Evolutionary conservation across 2,797 vertebrate species (phyloP), one percentile per base, ranked within the genome.

Genomic region (Anabacerthia variegaticeps): DNA sequence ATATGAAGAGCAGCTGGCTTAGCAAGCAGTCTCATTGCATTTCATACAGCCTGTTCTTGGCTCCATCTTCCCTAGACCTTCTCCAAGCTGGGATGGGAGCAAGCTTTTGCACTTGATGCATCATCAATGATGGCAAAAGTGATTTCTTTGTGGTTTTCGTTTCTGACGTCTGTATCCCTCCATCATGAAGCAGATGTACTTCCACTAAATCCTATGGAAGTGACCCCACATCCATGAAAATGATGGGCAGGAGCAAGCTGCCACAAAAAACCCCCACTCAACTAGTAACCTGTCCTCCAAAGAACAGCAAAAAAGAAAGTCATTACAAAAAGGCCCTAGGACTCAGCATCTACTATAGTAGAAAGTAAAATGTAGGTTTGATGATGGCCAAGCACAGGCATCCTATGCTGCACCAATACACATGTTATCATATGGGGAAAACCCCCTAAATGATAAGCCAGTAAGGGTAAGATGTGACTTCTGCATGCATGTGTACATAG

Each of bases 1-100:
- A 88, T 85, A 30, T 63, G 56, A 93, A 91, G 26, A 62, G 61
- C 48, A 95, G 61, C 37, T 87, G 75, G 41, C 44, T 87, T 69
- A 85, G 43, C 46, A 91, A 79, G 75, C 17, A 48, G n/a, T 63
- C n/a, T 30, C 39, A 48, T 21, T n/a, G 30, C n/a, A 69, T 46
- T 87, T 76, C 49, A 63, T n/a, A 69, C 48, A 83, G 81, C 32
- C 44, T 82, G 28, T 32, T 92, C 55, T 55, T 59, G 63, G 71
- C 78, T 91, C 32, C 1, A 0, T 49, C 56, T 91, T 65, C 23
- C 43, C 18, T 21, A 89, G 82, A 41, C 65, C 52, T 65, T 34
- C 51, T 79, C 56, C 76, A 37, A 83, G 34, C 44, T 66, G n/a
- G 43, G 43, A 71, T 23, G 34, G 43, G 36, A 92, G 18, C 2